Percentiles rank a stretch among this genome's conserved stretches.
Evolutionary conservation across 2,888 invertebrate species (phyloP).

Genomic region (Macaria liturata): DNA sequence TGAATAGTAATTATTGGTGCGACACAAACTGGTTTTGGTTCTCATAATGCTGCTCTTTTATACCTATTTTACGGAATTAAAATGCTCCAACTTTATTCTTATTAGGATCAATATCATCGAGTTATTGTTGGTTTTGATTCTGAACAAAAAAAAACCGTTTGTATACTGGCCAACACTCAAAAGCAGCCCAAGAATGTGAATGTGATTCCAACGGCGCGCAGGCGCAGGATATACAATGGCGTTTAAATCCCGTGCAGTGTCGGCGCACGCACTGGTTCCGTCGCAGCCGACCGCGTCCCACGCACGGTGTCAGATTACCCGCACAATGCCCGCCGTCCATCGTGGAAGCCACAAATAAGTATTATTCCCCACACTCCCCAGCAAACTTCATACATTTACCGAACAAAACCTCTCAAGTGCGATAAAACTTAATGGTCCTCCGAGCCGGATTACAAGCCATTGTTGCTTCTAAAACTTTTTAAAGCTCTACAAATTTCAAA

Average conservation of each 20-base stretch:
- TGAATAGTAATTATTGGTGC: no score
- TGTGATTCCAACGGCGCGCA: no score
- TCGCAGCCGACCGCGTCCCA: constrained; percentile 69
- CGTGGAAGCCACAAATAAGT: constrained; percentile 47
- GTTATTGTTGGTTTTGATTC: no score
- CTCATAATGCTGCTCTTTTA: no score
- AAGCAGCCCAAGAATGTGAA: no score
- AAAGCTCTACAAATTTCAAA: constrained; percentile 6
- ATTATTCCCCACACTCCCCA: constrained; percentile 35
- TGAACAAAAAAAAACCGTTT: no score
- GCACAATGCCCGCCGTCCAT: constrained; percentile 50
- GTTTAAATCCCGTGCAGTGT: background rate
- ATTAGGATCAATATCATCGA: no score
- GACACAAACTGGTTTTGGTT: no score
- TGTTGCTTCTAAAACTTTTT: constrained; percentile 20
- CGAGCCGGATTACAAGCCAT: constrained; percentile 26
- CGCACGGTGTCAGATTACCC: constrained; percentile 60
- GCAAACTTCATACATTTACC: background rate
- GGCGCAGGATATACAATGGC: background rate
- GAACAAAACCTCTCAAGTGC: constrained; percentile 29
- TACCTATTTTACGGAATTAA: no score
- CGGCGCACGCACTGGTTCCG: constrained; percentile 49
- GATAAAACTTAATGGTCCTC: constrained; percentile 36
- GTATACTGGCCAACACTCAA: no score
- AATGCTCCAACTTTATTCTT: no score